phyloP scores from a whole-genome alignment of 2,113 vertebrate species.

The Notothenia rossii region DNA sequence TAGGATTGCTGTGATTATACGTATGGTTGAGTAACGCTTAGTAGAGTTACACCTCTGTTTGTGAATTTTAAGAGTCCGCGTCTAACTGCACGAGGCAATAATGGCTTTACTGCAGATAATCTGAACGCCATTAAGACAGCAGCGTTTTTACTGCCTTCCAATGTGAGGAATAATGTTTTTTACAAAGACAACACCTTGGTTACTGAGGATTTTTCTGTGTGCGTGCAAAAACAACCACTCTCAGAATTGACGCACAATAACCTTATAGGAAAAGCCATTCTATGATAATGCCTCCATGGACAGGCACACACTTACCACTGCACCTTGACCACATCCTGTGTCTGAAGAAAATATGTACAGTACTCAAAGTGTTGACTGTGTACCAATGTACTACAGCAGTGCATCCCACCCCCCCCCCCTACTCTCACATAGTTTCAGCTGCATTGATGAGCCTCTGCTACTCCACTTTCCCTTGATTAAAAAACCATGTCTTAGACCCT shows the following conservation, averaged over 20 bases:
- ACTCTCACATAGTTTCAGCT: neutral
- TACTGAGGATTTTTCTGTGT: neutral
- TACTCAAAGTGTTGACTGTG: no score
- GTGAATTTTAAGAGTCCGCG: neutral
- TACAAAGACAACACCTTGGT: neutral
- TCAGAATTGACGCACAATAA: neutral
- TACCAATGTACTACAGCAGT: no score
- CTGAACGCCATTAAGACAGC: neutral
- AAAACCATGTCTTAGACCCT: constrained; percentile 16
- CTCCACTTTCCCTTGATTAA: constrained; percentile 5
- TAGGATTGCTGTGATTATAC: neutral
- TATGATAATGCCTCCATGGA: no score
- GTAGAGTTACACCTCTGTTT: neutral
- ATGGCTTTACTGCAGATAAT: neutral
- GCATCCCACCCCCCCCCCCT: no score
- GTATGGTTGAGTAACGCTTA: neutral
- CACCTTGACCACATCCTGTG: no score
- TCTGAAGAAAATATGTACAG: no score
- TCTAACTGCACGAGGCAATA: neutral
- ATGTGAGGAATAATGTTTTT: neutral
- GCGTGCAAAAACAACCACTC: neutral
- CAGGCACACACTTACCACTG: no score
- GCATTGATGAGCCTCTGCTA: constrained; percentile 13
- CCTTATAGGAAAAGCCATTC: no score
- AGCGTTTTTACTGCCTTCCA: neutral